Evolutionary conservation across 2,113 vertebrate species (phyloP).

Genomic region (Zosterops hypoxanthus): DNA sequence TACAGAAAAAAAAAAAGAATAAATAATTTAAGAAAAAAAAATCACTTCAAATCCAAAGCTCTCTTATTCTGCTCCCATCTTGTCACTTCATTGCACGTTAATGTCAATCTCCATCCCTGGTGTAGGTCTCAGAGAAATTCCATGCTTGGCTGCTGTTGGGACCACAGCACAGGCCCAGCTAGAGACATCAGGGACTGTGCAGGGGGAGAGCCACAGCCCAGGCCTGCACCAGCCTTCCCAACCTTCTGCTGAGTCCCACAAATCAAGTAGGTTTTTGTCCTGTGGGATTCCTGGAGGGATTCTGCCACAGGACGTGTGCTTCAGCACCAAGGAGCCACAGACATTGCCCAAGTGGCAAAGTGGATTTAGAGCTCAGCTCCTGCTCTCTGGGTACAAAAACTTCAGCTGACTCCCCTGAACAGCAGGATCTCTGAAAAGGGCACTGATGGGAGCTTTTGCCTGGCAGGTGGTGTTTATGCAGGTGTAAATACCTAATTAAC

Average conservation of each 20-base stretch:
- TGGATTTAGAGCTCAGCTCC: not conserved
- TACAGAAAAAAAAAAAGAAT: conserved; percentile 94
- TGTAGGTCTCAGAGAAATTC: not conserved
- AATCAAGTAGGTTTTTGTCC: not conserved
- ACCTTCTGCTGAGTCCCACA: not conserved
- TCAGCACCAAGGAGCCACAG: conserved; percentile 22
- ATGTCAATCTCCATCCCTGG: conserved; percentile 37
- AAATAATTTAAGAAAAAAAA: conserved; percentile 90
- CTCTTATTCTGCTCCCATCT: conserved; percentile 80
- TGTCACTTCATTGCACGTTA: conserved; percentile 81
- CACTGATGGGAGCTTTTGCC: conserved; percentile 23
- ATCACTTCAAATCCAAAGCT: conserved; percentile 90
- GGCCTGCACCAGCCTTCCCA: not conserved
- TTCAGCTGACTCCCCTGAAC: not conserved
- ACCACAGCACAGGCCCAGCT: not conserved
- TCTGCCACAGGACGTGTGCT: not conserved
- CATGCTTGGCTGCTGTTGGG: not conserved
- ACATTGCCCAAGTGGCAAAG: not conserved
- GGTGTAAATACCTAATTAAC: conserved; percentile 24
- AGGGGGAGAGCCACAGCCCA: not conserved
- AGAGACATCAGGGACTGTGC: not conserved
- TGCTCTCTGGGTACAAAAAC: not conserved
- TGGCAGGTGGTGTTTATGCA: not conserved
- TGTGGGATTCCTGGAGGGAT: not conserved
- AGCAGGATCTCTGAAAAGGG: not conserved